These are phyloP conservation scores for Brachionichthys hirsutus DNA, from an alignment of 2,113 vertebrate species.

Conservation along the genomic window DNA sequence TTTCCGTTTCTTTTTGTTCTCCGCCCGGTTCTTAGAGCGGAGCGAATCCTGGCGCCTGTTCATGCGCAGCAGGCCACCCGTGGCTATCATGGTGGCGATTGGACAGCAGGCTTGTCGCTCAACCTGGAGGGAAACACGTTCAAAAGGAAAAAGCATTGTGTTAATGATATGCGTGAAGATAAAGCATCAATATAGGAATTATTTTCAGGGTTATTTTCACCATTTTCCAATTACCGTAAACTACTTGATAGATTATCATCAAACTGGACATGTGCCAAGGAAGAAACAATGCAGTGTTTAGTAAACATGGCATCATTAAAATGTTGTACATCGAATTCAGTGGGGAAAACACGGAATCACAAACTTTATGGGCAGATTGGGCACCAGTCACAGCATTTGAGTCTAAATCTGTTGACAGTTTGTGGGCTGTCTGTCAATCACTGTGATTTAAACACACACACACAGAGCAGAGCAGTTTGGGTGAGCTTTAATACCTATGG, in stretches of 20 bases:
- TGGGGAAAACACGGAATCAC: background rate
- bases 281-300: too few relatives aligned
- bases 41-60: constrained; percentile 95
- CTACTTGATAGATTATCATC: too few relatives aligned
- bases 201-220: too few relatives aligned
- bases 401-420: constrained; percentile 3
- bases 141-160: background rate
- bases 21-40: constrained; percentile 83
- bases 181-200: too few relatives aligned
- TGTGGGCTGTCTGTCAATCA: constrained; percentile 4
- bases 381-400: background rate
- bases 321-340: too few relatives aligned
- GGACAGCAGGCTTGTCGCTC: constrained; percentile 69
- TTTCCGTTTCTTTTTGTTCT: constrained; percentile 89
- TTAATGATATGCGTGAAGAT: background rate
- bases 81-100: constrained; percentile 90
- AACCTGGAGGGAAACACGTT: constrained; percentile 60
- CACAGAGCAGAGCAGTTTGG: background rate
- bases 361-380: too few relatives aligned
- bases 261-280: too few relatives aligned
- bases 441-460: background rate
- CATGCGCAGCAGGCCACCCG: constrained; percentile 96
- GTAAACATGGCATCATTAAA: too few relatives aligned
- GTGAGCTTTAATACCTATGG: too few relatives aligned
- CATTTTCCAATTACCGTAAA: too few relatives aligned